Percentiles rank a stretch among this genome's conserved stretches.
These are phyloP conservation scores for Erynnis tages DNA, from an alignment of 2,888 invertebrate genomes.

Conservation along the genomic window DNA sequence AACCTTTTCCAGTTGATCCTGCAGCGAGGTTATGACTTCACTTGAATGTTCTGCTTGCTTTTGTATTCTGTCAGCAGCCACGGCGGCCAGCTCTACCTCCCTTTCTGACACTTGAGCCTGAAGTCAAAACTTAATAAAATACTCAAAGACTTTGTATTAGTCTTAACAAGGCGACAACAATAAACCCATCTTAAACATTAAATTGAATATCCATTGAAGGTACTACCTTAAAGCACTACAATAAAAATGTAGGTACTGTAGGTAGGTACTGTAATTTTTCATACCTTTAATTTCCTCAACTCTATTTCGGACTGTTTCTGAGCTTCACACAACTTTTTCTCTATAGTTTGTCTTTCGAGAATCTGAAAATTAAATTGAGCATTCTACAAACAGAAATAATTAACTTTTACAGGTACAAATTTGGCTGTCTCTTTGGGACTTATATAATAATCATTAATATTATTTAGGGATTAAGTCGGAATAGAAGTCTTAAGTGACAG, in stretches of 20 bases:
- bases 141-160: too few relatives aligned
- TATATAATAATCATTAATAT: too few relatives aligned
- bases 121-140: too few relatives aligned
- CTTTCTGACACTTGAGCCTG: constrained; percentile 56
- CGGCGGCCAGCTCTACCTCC: constrained; percentile 61
- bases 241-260: neutral
- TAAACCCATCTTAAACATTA: too few relatives aligned
- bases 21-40: constrained; percentile 69
- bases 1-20: constrained; percentile 76
- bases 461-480: too few relatives aligned
- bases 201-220: too few relatives aligned
- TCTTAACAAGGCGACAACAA: too few relatives aligned
- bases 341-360: constrained; percentile 60
- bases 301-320: constrained; percentile 51
- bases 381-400: too few relatives aligned
- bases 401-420: too few relatives aligned
- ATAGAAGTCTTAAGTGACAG: too few relatives aligned
- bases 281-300: constrained; percentile 44
- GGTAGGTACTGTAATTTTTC: constrained; percentile 1
- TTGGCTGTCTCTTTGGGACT: too few relatives aligned
- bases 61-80: constrained; percentile 64
- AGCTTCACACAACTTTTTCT: constrained; percentile 55
- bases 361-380: constrained; percentile 40
- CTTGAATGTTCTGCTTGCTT: constrained; percentile 63
- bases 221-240: neutral